Base-by-base conservation (phyloP, 2,797 vertebrate species). In the Danio choprae region DNA sequence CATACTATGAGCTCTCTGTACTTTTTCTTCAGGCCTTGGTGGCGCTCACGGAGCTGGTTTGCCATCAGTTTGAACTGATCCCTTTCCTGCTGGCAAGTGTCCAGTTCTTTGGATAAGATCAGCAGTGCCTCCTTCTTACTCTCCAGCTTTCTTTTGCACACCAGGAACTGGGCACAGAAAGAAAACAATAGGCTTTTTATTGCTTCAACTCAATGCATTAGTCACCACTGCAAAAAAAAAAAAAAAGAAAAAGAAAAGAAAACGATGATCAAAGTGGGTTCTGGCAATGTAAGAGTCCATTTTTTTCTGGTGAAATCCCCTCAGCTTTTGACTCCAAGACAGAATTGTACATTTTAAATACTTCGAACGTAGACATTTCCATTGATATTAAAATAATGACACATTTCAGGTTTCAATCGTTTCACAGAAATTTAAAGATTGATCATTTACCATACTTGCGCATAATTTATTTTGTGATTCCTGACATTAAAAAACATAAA, bases 61-160 rank as follows among this genome's bases (percentile, higher is more conserved):
- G 98, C 97, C 97, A 99, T 99, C 88, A 99, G 95, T 68, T 97
- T 94, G 92, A 95, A 99, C 90, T 99, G 98, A 91, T 99, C 98
- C 55, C 97, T 91, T 88, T 99, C 98, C 90, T 99, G 97, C 77
- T 99, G 98, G 88, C 98, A 98, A 16, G 93, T 95, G 89, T 98
- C 98, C 90, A 99, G 91, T 88, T 99, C 98, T 88, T 99, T 98
- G 13, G 98, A 99, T 77, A 99, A 94, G 88, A 99, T 99, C 83
- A 99, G 91, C 58, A 99, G 87, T 5, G 98, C 98, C 81, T 99
- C 97, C 84, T 97, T 99, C 88, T 99, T 99, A 84, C 98, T 99
- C 89, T 99, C 98, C 0, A 99, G 88, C 87, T 99, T 99, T 81
- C 93, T 92, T 85, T 98, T 99, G 82, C 97, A 99, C 60, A 99